These are phyloP conservation scores for Netelia melanura DNA, from an alignment of 2,888 invertebrate species.

Conservation along the genomic window DNA sequence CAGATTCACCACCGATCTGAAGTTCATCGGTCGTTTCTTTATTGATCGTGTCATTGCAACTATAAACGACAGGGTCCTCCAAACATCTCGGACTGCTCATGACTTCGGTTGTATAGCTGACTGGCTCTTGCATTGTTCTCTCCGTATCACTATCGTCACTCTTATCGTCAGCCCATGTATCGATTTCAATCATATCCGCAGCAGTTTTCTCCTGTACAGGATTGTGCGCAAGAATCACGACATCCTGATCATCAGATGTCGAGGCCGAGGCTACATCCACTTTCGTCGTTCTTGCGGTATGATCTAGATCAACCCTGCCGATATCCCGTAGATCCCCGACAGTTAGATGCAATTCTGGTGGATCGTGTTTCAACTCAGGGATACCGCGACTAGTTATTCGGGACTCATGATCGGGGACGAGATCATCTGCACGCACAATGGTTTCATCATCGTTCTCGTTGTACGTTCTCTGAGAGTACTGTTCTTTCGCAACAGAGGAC, in stretches of 20 bases:
- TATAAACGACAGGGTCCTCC: not conserved
- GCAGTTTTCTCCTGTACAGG: conserved; percentile 18
- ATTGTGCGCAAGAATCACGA: conserved; percentile 47
- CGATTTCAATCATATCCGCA: conserved; percentile 53
- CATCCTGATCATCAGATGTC: conserved; percentile 47
- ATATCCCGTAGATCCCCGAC: conserved; percentile 80
- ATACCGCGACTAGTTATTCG: conserved; percentile 70
- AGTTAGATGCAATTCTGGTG: conserved; percentile 78
- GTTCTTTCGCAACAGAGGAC: conserved; percentile 72
- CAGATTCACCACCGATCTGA: not conserved
- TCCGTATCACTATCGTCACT: not conserved
- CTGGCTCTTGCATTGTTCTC: conserved; percentile 2
- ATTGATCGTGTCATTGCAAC: conserved; percentile 1
- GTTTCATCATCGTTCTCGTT: conserved; percentile 48
- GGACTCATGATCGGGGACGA: conserved; percentile 39
- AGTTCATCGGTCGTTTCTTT: not conserved
- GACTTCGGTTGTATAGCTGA: not conserved
- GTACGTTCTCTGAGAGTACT: conserved; percentile 71
- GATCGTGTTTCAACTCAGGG: conserved; percentile 76
- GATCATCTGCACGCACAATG: not conserved
- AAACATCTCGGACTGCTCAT: not conserved
- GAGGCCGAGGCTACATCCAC: not conserved
- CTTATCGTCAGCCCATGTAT: conserved; percentile 41
- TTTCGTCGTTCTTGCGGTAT: conserved; percentile 24
- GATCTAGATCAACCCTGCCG: conserved; percentile 78